Conservation (phyloP, 1,140 invertebrate genomes). For the Oreohelix idahoensis region DNA sequence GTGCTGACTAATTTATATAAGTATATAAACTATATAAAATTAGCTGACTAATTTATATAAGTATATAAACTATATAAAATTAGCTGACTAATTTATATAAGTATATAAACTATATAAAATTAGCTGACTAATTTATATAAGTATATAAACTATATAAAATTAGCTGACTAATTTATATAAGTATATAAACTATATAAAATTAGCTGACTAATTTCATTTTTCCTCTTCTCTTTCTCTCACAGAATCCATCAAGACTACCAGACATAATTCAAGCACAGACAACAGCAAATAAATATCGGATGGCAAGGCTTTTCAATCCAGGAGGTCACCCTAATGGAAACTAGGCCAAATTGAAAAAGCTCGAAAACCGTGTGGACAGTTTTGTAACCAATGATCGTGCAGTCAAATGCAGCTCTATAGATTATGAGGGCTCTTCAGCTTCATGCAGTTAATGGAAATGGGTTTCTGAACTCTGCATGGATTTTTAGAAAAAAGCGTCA, state of each 20-base stretch:
- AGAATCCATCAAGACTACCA: background rate
- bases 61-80: no score
- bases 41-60: no score
- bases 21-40: no score
- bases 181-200: no score
- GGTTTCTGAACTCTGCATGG: background rate
- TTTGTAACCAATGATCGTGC: slow-evolving; percentile 11
- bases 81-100: no score
- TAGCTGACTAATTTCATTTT: background rate
- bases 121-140: no score
- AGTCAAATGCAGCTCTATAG: background rate
- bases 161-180: no score
- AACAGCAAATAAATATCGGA: background rate
- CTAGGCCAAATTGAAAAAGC: background rate
- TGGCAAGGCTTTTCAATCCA: background rate
- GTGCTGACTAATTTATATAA: background rate
- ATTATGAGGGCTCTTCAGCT: background rate
- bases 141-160: no score
- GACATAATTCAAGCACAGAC: background rate
- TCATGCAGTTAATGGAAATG: background rate
- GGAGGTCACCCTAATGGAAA: background rate
- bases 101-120: no score
- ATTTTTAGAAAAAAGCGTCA: background rate
- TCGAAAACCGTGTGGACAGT: background rate
- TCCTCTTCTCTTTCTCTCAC: background rate